A percentile compares a stretch with the other conserved stretches of the same genome.
phyloP scores from a whole-genome alignment of 2,888 invertebrate species.

The Scaptomyza tumidula region DNA sequence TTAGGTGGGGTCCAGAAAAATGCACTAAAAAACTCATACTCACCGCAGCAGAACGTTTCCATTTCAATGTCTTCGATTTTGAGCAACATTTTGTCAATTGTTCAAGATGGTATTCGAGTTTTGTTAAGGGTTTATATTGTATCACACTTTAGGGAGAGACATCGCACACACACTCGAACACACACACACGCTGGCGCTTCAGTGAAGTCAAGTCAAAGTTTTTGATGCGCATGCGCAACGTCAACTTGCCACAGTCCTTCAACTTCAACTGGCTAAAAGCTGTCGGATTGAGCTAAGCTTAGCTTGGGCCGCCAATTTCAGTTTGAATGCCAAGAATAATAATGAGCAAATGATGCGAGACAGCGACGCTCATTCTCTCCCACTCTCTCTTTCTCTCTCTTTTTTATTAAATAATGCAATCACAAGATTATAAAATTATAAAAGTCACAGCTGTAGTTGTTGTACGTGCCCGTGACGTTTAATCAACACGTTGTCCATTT shows the following conservation, averaged over 20 bases:
- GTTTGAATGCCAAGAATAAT: slow-evolving; percentile 72
- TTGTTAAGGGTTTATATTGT: neutral
- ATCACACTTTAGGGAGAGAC: slow-evolving; percentile 21
- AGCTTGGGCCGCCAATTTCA: slow-evolving; percentile 49
- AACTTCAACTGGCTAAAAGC: slow-evolving; percentile 69
- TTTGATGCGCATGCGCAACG: slow-evolving; percentile 66
- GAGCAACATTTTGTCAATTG: slow-evolving; percentile 54
- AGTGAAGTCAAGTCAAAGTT: neutral
- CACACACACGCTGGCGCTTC: slow-evolving; percentile 18
- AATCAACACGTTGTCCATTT: slow-evolving; percentile 66
- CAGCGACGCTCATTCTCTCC: slow-evolving; percentile 24
- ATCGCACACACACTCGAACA: slow-evolving; percentile 8
- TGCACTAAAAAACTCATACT: slow-evolving; percentile 49
- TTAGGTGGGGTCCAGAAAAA: slow-evolving; percentile 20
- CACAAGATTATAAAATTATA: slow-evolving; percentile 71
- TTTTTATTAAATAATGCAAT: slow-evolving; percentile 53
- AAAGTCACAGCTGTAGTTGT: slow-evolving; percentile 65
- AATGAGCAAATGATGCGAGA: slow-evolving; percentile 59
- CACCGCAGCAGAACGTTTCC: slow-evolving; percentile 83
- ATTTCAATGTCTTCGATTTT: slow-evolving; percentile 82
- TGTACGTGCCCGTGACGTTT: slow-evolving; percentile 78
- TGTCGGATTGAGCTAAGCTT: slow-evolving; percentile 55
- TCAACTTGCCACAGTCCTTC: slow-evolving; percentile 75
- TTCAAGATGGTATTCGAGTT: neutral
- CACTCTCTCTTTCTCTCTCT: slow-evolving; percentile 8